Percentiles rank a stretch among this genome's conserved stretches.
These are phyloP conservation scores for Acipenser oxyrinchus DNA, from an alignment of 2,797 vertebrate species.

Conservation along the genomic window DNA sequence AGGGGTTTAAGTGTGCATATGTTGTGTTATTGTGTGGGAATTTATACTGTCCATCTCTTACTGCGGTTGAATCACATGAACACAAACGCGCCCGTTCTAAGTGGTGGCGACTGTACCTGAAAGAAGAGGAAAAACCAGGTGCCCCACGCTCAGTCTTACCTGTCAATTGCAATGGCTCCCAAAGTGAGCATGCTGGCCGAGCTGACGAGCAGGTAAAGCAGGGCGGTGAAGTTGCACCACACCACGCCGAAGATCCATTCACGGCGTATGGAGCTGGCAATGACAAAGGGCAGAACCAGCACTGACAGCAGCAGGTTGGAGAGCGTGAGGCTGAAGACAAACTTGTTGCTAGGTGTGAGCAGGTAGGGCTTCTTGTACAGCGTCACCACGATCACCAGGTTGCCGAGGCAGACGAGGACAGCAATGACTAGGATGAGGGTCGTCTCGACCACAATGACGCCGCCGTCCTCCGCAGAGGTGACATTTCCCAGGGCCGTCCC, in stretches of 20 bases:
- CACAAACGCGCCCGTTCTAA: too few relatives aligned
- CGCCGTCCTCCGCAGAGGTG: slow-evolving; percentile 31
- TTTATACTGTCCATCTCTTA: too few relatives aligned
- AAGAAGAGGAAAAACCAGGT: too few relatives aligned
- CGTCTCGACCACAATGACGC: slow-evolving; percentile 64
- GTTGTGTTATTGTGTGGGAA: too few relatives aligned
- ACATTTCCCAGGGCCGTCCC: slow-evolving; percentile 57
- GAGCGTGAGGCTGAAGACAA: slow-evolving; percentile 93
- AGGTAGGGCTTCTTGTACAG: slow-evolving; percentile 91
- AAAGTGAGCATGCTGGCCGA: slow-evolving; percentile 97
- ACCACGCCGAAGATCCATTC: slow-evolving; percentile 96
- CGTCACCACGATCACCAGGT: slow-evolving; percentile 81
- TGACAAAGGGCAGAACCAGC: slow-evolving; percentile 87
- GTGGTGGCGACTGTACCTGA: too few relatives aligned
- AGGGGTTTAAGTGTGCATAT: too few relatives aligned
- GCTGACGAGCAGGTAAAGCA: slow-evolving; percentile 94
- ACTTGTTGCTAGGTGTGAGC: slow-evolving; percentile 96
- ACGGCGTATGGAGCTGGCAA: slow-evolving; percentile 76
- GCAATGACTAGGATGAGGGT: slow-evolving; percentile 81
- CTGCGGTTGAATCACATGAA: too few relatives aligned
- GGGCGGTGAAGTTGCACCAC: slow-evolving; percentile 96
- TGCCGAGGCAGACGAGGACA: slow-evolving; percentile 83
- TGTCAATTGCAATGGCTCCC: slow-evolving; percentile 89
- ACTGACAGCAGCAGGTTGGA: slow-evolving; percentile 89
- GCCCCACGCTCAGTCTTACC: slow-evolving; percentile 53